Conservation (phyloP, 2,113 vertebrate genomes). For the Corythornis madagascariensis region DNA sequence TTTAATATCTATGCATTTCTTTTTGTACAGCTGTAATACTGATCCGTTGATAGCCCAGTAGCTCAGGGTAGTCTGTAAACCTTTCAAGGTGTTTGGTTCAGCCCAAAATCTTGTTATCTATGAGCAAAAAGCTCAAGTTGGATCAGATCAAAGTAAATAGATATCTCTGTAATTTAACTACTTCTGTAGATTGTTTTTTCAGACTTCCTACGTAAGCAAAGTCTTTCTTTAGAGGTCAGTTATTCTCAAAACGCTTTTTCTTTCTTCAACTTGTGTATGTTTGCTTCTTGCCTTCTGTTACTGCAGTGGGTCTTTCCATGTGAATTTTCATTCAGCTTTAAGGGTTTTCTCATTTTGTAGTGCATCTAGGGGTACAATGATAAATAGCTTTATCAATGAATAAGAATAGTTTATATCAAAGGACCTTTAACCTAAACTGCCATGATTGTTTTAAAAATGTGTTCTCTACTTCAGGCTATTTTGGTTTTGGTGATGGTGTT, state of each 20-base stretch:
- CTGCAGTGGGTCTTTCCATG: background rate
- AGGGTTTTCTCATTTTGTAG: background rate
- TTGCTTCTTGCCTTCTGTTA: background rate
- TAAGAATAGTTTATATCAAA: background rate
- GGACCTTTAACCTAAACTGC: background rate
- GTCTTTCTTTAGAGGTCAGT: background rate
- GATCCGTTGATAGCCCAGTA: background rate
- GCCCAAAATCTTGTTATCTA: background rate
- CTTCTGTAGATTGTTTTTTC: background rate
- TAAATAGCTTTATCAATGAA: background rate
- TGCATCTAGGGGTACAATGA: background rate
- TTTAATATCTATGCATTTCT: conserved; percentile 17
- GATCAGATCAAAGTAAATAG: conserved; percentile 7
- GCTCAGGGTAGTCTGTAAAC: background rate
- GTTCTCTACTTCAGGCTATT: background rate
- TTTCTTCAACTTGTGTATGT: background rate
- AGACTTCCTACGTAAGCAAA: background rate
- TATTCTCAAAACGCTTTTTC: background rate
- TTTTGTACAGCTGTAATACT: background rate
- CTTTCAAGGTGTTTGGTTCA: conserved; percentile 10
- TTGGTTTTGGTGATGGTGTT: background rate
- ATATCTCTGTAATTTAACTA: background rate
- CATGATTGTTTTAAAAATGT: background rate
- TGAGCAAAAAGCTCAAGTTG: background rate
- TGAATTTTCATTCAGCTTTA: background rate